Base-by-base conservation (phyloP, 1,140 invertebrate species). In the Pseudobourletiella spinata region DNA sequence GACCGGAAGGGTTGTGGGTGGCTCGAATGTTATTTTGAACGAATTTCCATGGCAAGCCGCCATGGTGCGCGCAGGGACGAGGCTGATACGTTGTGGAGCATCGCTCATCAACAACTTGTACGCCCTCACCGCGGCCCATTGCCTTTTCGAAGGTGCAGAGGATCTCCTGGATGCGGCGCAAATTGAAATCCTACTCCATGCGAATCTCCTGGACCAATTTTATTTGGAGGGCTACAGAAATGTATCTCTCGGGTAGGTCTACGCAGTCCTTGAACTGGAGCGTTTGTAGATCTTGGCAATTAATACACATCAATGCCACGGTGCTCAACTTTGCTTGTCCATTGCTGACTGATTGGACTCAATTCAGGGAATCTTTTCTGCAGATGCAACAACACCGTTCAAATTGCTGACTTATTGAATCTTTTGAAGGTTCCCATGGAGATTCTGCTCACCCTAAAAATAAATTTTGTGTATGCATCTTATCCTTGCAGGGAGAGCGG, bases 21-120 rank as follows among this genome's bases (percentile, higher is more conserved):
- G 54, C 18, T 3, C 11, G 24, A 26, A 29, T 56, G 54, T 24
- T 2, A 22, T 25, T 35, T 15, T 56, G 11, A 35, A 35, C 4
- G 54, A 56, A 56, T 56, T 56, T 26, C 16, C 29, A n/a, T 56
- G 54, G 54, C 54, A 56, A 56, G 54, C 54, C 18, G 54, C 54
- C 11, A 56, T 56, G 18, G 54, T 56, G 14, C 4, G 3, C 18
- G 26, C 54, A 11, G 29, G 14, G 11, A 56, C 54, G 4, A 32
- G 54, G 26, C 16, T 22, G 6, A 48, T 48, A 8, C 6, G 44
- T 18, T 48, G 44, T 18, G 44, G 44, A 11, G 44, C 44, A 11
- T 48, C 44, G 6, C 6, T 48, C 44, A 48, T 48, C 18, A 48
- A 48, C 20, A 22, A 48, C 20, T 18, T 11, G 20, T 48, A 18